A percentile compares a stretch with the other conserved stretches of the same genome.
Evolutionary conservation across 2,797 vertebrate genomes (phyloP).

Genomic region (Sternarchorhynchus goeldii): DNA sequence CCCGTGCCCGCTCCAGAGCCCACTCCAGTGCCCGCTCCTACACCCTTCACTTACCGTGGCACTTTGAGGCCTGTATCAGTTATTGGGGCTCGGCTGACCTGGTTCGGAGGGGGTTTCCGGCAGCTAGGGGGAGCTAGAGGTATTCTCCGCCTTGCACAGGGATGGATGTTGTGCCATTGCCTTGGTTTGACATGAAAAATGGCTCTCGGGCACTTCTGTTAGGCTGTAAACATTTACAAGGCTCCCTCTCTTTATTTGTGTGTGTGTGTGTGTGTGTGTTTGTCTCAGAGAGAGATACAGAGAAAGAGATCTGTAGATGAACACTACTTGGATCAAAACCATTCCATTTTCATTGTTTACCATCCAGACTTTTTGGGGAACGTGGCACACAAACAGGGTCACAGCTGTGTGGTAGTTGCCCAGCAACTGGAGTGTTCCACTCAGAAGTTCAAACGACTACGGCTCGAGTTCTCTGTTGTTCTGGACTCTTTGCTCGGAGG

Average conservation of each 20-base stretch:
- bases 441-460: neutral
- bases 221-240: conserved; percentile 43
- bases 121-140: conserved; percentile 28
- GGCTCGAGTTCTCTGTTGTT: no score
- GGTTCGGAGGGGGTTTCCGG: conserved; percentile 55
- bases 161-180: conserved; percentile 33
- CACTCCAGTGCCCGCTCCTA: conserved; percentile 21
- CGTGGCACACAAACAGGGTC: no score
- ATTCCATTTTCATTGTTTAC: no score
- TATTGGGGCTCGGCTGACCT: conserved; percentile 47
- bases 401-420: neutral
- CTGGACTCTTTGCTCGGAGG: no score
- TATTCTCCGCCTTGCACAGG: conserved; percentile 43
- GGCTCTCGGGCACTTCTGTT: conserved; percentile 31
- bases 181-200: conserved; percentile 47
- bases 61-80: conserved; percentile 73
- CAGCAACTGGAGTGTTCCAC: neutral
- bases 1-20: conserved; percentile 47
- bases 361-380: no score
- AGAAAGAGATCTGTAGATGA: neutral
- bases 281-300: neutral
- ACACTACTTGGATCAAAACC: neutral
- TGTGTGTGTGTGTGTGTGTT: conserved; percentile 12
- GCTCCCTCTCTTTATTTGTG: conserved; percentile 21
- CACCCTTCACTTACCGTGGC: conserved; percentile 69